Percentiles rank a stretch among this genome's conserved stretches.
These are phyloP conservation scores for Ophioninae sp. DNA, from an alignment of 2,888 invertebrate genomes.

Conservation along the genomic window DNA sequence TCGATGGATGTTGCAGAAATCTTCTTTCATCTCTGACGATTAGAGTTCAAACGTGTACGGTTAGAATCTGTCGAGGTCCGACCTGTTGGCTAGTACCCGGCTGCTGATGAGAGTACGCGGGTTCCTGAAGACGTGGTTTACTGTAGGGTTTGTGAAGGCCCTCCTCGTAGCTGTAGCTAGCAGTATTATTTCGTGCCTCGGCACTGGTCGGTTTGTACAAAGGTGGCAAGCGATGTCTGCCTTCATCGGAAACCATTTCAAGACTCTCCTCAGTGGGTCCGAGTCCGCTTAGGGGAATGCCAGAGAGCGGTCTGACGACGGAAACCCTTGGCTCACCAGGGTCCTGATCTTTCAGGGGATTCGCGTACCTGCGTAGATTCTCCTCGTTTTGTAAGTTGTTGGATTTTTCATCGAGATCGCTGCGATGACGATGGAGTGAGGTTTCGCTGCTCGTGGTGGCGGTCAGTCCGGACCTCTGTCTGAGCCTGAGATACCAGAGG, in stretches of 20 bases:
- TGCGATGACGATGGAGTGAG: constrained; percentile 83
- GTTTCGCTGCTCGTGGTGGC: constrained; percentile 79
- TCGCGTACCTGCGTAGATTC: constrained; percentile 91
- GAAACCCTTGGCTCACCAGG: constrained; percentile 83
- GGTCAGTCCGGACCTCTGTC: constrained; percentile 76
- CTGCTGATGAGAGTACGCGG: constrained; percentile 75
- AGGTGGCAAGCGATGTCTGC: constrained; percentile 82
- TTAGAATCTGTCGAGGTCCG: constrained; percentile 77
- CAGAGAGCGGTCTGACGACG: constrained; percentile 81
- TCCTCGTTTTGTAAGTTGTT: constrained; percentile 96
- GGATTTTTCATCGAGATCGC: constrained; percentile 89
- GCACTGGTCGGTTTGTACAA: constrained; percentile 93
- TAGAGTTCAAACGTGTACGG: constrained; percentile 77
- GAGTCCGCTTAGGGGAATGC: constrained; percentile 81
- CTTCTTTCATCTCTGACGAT: constrained; percentile 13
- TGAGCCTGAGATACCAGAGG: constrained; percentile 75
- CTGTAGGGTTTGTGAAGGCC: constrained; percentile 79
- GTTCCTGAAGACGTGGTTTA: constrained; percentile 78
- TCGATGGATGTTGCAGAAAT: constrained; percentile 7
- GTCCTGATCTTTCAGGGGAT: constrained; percentile 87
- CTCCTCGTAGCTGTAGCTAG: constrained; percentile 82
- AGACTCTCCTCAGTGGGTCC: constrained; percentile 84
- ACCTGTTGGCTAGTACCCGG: constrained; percentile 77
- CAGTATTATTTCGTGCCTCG: constrained; percentile 92
- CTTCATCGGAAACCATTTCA: constrained; percentile 84